Evolutionary conservation across 2,113 vertebrate species (phyloP).

Genomic region (Myrmophylax atrothorax): DNA sequence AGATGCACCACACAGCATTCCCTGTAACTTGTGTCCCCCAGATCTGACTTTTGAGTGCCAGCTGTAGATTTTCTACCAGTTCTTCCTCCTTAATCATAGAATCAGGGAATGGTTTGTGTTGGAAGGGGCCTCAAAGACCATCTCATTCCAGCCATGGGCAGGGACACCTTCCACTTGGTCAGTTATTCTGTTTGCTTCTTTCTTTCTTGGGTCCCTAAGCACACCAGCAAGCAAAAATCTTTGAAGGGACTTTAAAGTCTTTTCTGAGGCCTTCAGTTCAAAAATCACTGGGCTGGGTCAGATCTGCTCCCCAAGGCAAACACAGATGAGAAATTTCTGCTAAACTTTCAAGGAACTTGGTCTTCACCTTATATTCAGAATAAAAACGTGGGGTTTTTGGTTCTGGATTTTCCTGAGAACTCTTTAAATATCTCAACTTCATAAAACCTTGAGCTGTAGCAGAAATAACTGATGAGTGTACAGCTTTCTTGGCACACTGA

Average conservation of each 20-base stretch:
- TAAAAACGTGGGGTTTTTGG: neutral
- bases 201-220: neutral
- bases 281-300: neutral
- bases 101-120: neutral
- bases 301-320: neutral
- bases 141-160: neutral
- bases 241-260: neutral
- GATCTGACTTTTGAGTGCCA: neutral
- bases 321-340: neutral
- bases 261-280: neutral
- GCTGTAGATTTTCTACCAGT: neutral
- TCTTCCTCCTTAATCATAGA: neutral
- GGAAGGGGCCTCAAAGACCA: neutral
- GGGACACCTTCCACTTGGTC: neutral
- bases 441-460: neutral
- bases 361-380: neutral
- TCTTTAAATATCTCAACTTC: neutral
- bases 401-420: neutral
- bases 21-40: neutral
- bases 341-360: neutral
- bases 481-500: neutral
- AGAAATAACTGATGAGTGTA: slow-evolving; percentile 4
- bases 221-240: neutral
- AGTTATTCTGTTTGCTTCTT: neutral
- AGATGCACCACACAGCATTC: accelerated